Conservation (phyloP, 2,113 vertebrate genomes). For the Corydoras sp. region DNA sequence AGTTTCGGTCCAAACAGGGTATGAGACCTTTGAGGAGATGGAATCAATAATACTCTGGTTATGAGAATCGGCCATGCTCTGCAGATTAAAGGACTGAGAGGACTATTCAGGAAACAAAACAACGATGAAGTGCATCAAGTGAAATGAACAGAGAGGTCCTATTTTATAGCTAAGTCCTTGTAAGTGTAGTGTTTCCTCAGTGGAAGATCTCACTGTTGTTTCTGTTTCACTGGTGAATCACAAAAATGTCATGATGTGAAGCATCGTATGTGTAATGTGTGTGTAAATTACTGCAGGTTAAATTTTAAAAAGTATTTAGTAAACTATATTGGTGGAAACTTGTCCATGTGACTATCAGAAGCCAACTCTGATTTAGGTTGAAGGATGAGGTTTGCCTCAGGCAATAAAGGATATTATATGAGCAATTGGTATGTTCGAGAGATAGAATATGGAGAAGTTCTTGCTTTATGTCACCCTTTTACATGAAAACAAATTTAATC, state of each 20-base stretch:
- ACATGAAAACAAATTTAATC: too few species aligned
- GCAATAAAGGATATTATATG: too few species aligned
- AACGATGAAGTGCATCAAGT: conserved; percentile 5
- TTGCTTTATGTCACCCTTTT: too few species aligned
- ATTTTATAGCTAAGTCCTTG: too few species aligned
- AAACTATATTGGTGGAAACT: background rate
- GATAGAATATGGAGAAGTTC: too few species aligned
- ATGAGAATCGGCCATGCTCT: background rate
- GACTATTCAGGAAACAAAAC: conserved; percentile 1
- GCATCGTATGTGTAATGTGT: background rate
- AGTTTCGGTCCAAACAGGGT: conserved; percentile 44
- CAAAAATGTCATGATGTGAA: background rate
- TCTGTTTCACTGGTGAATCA: conserved; percentile 9
- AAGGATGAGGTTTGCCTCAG: too few species aligned
- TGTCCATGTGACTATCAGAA: too few species aligned
- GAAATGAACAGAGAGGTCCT: conserved; percentile 2
- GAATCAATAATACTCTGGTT: too few species aligned
- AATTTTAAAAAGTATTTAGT: background rate
- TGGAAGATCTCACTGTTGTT: conserved; percentile 9
- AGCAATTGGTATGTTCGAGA: too few species aligned
- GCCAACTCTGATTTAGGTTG: too few species aligned
- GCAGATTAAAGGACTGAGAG: conserved; percentile 12
- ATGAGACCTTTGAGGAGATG: conserved; percentile 13
- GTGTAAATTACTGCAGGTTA: conserved; percentile 19
- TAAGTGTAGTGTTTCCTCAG: background rate